Conservation (phyloP, 2,797 vertebrate species). For the Cynodonichthys magdalenae region DNA sequence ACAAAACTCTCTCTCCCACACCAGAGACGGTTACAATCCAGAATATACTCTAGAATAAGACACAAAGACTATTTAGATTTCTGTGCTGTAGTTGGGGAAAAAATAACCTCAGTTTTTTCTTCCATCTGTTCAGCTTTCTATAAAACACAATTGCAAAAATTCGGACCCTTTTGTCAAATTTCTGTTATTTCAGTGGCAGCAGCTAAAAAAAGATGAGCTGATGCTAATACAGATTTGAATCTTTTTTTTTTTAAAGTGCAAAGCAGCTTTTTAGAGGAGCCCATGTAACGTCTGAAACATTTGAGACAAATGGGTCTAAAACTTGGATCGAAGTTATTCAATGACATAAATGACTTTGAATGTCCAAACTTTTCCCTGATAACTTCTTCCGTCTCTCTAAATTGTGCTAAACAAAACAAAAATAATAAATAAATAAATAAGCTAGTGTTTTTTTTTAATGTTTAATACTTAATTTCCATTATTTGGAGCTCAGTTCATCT, state of each 20-base stretch:
- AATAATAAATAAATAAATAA: too few relatives aligned
- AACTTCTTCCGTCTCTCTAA: conserved; percentile 5
- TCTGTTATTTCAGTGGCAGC: background rate
- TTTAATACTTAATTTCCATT: background rate
- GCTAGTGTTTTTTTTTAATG: background rate
- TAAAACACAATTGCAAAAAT: background rate
- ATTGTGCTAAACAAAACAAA: background rate
- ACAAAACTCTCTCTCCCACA: conserved; percentile 50
- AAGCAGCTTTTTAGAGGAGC: background rate
- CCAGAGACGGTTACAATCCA: conserved; percentile 50
- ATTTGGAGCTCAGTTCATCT: background rate
- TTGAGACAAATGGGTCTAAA: background rate
- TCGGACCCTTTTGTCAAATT: background rate
- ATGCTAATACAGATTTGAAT: background rate
- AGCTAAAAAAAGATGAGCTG: background rate
- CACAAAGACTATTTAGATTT: background rate
- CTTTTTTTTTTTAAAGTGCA: background rate
- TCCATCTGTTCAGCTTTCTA: conserved; percentile 35
- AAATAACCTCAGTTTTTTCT: conserved; percentile 56
- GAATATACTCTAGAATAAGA: background rate
- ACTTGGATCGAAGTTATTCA: background rate
- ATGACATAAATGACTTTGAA: background rate
- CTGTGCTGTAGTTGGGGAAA: conserved; percentile 8
- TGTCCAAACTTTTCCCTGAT: background rate
- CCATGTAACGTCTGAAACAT: too few relatives aligned